These are phyloP conservation scores for Cerastoderma edule DNA, from an alignment of 2,888 invertebrate species.

Conservation along the genomic window DNA sequence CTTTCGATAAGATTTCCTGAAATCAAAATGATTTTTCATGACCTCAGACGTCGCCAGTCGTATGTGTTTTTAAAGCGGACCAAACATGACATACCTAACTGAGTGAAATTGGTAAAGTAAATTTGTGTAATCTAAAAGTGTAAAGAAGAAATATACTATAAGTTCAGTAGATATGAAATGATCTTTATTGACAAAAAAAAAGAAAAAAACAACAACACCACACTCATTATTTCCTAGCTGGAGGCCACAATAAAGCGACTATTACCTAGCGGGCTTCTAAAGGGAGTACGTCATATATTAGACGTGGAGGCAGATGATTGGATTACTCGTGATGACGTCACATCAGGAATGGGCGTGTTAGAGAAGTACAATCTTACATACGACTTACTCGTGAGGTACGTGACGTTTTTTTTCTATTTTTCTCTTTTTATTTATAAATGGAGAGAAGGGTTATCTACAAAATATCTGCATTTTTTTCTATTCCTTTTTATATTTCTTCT, in stretches of 20 bases:
- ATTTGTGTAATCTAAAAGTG: no score
- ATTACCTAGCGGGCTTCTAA: slow-evolving; percentile 48
- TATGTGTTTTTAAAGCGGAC: not conserved
- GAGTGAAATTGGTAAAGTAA: not conserved
- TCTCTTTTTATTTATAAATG: not conserved
- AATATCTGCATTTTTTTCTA: not conserved
- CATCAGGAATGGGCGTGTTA: slow-evolving; percentile 63
- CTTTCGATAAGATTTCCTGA: no score
- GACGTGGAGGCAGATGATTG: slow-evolving; percentile 67
- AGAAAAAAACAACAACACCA: not conserved
- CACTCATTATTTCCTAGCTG: slow-evolving; percentile 24
- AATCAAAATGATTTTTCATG: no score
- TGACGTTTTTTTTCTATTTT: not conserved
- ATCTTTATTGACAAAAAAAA: not conserved
- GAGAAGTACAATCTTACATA: slow-evolving; percentile 64
- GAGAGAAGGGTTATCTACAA: not conserved
- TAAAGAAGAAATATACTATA: not conserved
- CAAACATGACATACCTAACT: not conserved
- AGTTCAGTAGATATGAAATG: not conserved
- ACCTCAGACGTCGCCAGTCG: no score
- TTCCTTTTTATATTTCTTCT: no score
- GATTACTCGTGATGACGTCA: slow-evolving; percentile 67
- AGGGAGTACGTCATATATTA: slow-evolving; percentile 68
- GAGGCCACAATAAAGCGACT: slow-evolving; percentile 39
- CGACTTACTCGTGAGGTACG: slow-evolving; percentile 69